Base-by-base conservation (phyloP, 1,140 invertebrate species). In the Muscidifurax raptorellus region DNA sequence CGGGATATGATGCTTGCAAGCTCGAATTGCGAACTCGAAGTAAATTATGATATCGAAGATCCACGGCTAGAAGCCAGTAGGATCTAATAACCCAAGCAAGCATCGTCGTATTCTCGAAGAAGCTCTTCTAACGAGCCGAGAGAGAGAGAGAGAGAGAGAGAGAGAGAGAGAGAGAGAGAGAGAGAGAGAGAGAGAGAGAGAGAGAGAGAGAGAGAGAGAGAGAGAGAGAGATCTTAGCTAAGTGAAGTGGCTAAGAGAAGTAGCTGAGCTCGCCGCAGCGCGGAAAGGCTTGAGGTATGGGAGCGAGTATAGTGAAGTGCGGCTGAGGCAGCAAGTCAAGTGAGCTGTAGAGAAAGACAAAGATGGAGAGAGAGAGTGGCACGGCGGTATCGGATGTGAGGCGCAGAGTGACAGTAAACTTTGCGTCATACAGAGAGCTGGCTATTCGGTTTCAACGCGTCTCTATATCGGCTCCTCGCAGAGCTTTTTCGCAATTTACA, bases 11-110 rank as follows among this genome's bases (percentile, higher is more conserved):
- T 85, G 76, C 86, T 86, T 78, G 87, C 36, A 84, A 84, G 84
- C 84, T 82, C 47, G 47, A 15, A 22, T 15, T 85, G 84, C 82
- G 85, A 30, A 28, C 69, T 9, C 1, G 10, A 40, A 28, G 74
- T 5, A 88, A 91, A 90, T 90, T 90, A 90, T 86, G 85, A 85
- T 86, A 72, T 85, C 87, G 87, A 89, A 90, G 88, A 87, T 86
- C 89, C 88, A 86, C 88, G 89, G 89, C 89, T 88, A 87, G 89
- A 87, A 86, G 83, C 84, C 86, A 89, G 28, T 72, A 9, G 10
- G 12, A 75, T 40, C 36, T 40, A 40, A 40, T 40, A 32, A 80
- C 15, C n/a, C 9, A 27, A 80, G 27, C 12, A 1, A 69, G 64
- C 28, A 18, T 44, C 7, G 32, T 18, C 22, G 32, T 18, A 80